Percentiles rank a stretch among this genome's conserved stretches.
phyloP scores from a whole-genome alignment of 2,797 vertebrate genomes.

The Sebastes umbrosus region DNA sequence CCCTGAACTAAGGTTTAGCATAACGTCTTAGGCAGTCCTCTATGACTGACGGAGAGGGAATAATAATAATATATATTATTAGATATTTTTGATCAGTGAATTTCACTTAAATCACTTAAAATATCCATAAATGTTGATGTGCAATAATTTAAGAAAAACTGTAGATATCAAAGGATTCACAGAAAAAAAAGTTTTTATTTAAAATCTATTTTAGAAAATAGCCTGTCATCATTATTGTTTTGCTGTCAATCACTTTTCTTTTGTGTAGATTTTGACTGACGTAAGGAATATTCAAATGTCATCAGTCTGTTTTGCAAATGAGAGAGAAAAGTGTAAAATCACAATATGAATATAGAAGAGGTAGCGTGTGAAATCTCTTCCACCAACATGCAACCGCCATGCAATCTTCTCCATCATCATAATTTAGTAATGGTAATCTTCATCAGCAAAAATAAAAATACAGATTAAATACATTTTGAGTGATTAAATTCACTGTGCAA shows the following conservation, averaged over 20 bases:
- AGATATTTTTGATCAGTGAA: neutral
- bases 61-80: neutral
- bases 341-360: neutral
- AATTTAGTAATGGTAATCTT: neutral
- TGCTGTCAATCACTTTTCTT: constrained; percentile 5
- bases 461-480: neutral
- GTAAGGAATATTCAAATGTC: neutral
- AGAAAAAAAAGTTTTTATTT: neutral
- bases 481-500: neutral
- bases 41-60: neutral
- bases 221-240: neutral
- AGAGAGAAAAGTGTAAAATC: neutral
- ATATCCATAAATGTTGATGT: neutral
- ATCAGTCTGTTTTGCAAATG: neutral
- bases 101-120: neutral
- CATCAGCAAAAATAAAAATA: neutral
- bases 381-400: neutral
- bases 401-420: neutral
- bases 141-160: neutral
- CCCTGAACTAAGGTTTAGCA: constrained; percentile 31
- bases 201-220: neutral
- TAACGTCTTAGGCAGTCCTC: constrained; percentile 20
- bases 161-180: neutral
- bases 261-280: constrained; percentile 3
- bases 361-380: neutral